phyloP scores from a whole-genome alignment of 2,888 invertebrate species.

The Cosmia pyralina region DNA sequence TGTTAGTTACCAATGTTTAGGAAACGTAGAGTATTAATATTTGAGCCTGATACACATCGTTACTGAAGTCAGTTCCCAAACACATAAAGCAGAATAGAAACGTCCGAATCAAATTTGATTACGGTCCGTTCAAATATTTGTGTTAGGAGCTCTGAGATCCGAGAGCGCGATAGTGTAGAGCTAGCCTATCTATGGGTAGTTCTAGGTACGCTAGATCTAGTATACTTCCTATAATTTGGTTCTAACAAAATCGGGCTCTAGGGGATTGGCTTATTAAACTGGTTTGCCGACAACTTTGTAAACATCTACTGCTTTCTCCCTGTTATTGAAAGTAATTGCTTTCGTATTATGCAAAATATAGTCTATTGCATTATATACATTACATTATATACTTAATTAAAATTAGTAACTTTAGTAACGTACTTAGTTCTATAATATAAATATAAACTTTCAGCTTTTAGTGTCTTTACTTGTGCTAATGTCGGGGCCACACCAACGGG shows the following conservation, averaged over 20 bases:
- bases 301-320: conserved; percentile 74
- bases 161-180: conserved; percentile 49
- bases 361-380: conserved; percentile 12
- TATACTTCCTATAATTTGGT: conserved; percentile 80
- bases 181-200: conserved; percentile 35
- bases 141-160: conserved; percentile 42
- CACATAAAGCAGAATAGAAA: conserved; percentile 40
- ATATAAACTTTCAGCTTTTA: neutral
- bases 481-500: too few relatives aligned
- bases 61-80: conserved; percentile 35
- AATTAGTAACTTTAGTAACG: neutral
- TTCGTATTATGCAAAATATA: conserved; percentile 60
- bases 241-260: conserved; percentile 72
- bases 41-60: conserved; percentile 35
- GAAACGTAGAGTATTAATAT: conserved; percentile 17
- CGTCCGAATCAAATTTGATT: conserved; percentile 55
- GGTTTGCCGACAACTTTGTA: conserved; percentile 70
- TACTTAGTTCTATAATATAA: neutral
- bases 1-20: neutral
- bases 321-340: conserved; percentile 66
- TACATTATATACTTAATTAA: conserved; percentile 22
- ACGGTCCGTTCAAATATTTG: conserved; percentile 61
- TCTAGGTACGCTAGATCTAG: conserved; percentile 44
- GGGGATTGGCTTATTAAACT: conserved; percentile 74
- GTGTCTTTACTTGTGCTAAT: neutral